These are phyloP conservation scores for Chionis minor DNA, from an alignment of 2,113 vertebrate genomes.

Conservation along the genomic window DNA sequence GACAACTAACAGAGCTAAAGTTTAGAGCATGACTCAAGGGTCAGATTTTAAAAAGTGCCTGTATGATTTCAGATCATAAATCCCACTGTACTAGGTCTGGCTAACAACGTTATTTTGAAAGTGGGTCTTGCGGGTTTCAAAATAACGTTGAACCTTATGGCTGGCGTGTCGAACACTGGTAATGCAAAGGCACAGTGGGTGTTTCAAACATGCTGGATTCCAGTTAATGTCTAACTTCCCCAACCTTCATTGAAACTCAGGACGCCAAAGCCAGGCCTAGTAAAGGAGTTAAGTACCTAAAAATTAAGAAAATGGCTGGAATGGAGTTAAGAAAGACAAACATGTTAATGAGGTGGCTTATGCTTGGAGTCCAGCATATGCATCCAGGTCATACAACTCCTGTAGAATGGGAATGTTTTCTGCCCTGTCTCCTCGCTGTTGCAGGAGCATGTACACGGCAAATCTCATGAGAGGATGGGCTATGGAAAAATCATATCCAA, in stretches of 20 bases:
- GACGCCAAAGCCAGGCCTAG: not conserved
- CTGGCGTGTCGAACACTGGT: not conserved
- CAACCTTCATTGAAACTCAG: not conserved
- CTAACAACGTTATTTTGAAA: not conserved
- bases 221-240: not conserved
- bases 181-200: not conserved
- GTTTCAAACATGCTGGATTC: not conserved
- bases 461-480: not conserved
- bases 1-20: slow-evolving; percentile 15
- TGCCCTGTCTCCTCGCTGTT: not conserved
- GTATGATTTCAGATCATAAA: not conserved
- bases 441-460: not conserved
- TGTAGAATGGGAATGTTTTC: not conserved
- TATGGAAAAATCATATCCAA: not conserved
- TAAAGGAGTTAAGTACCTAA: not conserved
- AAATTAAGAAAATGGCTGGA: not conserved
- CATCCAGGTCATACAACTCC: not conserved
- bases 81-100: not conserved
- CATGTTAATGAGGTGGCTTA: not conserved
- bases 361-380: not conserved
- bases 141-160: not conserved
- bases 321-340: not conserved
- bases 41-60: not conserved
- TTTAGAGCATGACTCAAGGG: not conserved
- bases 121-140: not conserved